Conservation (phyloP, 2,113 vertebrate species). For the Muntiacus reevesi region DNA sequence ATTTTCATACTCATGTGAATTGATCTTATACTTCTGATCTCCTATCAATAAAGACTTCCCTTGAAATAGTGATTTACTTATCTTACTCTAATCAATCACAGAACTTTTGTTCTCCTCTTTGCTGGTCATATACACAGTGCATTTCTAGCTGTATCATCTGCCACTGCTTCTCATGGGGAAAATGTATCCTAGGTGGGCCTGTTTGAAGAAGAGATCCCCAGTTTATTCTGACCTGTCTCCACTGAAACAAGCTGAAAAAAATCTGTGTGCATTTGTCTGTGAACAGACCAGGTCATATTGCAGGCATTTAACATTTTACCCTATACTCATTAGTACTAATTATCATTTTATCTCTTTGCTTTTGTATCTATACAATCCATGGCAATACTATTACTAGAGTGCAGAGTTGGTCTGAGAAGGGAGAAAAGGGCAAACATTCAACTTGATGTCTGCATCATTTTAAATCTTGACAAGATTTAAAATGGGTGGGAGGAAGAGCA, state of each 20-base stretch:
- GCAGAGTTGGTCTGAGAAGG: background rate
- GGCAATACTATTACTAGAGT: background rate
- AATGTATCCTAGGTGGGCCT: background rate
- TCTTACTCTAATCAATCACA: background rate
- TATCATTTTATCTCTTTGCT: background rate
- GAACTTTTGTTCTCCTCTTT: background rate
- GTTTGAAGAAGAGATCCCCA: background rate
- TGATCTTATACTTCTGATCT: background rate
- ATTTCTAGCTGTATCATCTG: background rate
- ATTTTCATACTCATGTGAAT: background rate
- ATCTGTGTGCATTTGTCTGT: background rate
- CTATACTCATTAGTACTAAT: background rate
- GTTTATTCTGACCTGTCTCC: background rate
- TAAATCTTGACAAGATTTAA: background rate
- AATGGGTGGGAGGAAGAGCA: background rate
- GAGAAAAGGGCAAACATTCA: background rate
- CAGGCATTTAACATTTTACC: background rate
- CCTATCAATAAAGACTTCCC: background rate
- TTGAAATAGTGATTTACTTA: background rate
- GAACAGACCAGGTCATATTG: background rate
- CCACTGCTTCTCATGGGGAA: background rate
- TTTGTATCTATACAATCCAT: background rate
- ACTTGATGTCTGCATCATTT: background rate
- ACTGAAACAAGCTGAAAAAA: background rate
- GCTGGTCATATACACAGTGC: background rate